phyloP scores from a whole-genome alignment of 2,888 invertebrate genomes.

The Scaptomyza tumidula region DNA sequence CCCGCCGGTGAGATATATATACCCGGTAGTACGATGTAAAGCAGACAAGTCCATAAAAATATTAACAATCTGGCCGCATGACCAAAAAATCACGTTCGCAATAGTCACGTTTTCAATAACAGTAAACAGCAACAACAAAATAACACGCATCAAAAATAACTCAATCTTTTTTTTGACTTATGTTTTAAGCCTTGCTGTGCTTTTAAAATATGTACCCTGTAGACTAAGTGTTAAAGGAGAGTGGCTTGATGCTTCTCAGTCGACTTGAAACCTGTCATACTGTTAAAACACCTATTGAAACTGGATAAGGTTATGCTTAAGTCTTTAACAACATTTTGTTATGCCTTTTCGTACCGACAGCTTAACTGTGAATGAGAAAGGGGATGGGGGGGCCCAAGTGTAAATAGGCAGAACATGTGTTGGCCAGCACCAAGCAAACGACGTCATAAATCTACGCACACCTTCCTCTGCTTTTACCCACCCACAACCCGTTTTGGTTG shows the following conservation, averaged over 20 bases:
- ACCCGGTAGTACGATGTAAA: constrained; percentile 21
- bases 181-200: constrained; percentile 14
- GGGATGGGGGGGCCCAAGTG: constrained; percentile 1
- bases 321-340: background rate
- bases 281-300: background rate
- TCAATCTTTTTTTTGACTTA: constrained; percentile 53
- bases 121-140: background rate
- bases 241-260: background rate
- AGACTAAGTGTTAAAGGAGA: background rate
- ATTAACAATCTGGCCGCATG: constrained; percentile 61
- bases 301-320: background rate
- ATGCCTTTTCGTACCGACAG: background rate
- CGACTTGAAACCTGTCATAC: too few species aligned
- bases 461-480: constrained; percentile 46
- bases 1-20: constrained; percentile 2
- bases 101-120: constrained; percentile 63
- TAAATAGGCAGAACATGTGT: constrained; percentile 61
- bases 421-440: constrained; percentile 49
- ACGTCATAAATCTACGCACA: constrained; percentile 72
- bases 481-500: constrained; percentile 30
- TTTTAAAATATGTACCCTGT: constrained; percentile 19
- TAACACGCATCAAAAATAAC: constrained; percentile 26
- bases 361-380: background rate
- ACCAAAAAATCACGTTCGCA: constrained; percentile 53
- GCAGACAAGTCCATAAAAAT: constrained; percentile 51